phyloP scores from a whole-genome alignment of 2,888 invertebrate species.

The Lagria hirta region DNA sequence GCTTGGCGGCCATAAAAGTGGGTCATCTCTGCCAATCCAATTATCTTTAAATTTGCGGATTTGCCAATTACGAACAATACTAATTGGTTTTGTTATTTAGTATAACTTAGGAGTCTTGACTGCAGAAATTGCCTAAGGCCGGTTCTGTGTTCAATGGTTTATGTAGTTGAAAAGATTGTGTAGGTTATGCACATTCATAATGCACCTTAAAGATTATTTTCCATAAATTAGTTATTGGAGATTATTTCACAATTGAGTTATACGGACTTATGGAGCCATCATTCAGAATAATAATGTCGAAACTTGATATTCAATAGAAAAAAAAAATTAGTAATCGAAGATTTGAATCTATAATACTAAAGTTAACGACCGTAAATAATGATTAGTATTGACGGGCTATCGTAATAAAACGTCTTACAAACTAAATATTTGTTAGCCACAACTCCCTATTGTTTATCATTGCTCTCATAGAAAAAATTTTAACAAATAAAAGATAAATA shows the following conservation, averaged over 20 bases:
- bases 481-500: conserved; percentile 28
- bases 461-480: conserved; percentile 19
- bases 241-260: conserved; percentile 16
- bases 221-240: too few relatives aligned
- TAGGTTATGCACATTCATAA: too few relatives aligned
- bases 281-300: conserved; percentile 22
- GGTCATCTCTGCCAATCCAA: too few relatives aligned
- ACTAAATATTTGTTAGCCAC: conserved; percentile 23
- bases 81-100: too few relatives aligned
- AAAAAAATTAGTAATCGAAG: conserved; percentile 13
- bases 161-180: too few relatives aligned
- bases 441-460: conserved; percentile 18
- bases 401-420: conserved; percentile 25
- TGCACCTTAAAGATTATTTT: too few relatives aligned
- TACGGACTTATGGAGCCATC: conserved; percentile 19
- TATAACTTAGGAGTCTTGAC: too few relatives aligned
- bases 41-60: too few relatives aligned
- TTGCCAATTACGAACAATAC: too few relatives aligned
- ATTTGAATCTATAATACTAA: conserved; percentile 27
- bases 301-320: conserved; percentile 5
- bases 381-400: conserved; percentile 29
- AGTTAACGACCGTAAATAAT: conserved; percentile 31
- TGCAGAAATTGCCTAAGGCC: too few relatives aligned
- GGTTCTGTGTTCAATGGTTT: too few relatives aligned
- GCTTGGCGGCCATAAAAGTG: too few relatives aligned